A percentile compares a stretch with the other conserved stretches of the same genome.
phyloP scores from a whole-genome alignment of 2,797 vertebrate species.

The Gymnothorax reevesii region DNA sequence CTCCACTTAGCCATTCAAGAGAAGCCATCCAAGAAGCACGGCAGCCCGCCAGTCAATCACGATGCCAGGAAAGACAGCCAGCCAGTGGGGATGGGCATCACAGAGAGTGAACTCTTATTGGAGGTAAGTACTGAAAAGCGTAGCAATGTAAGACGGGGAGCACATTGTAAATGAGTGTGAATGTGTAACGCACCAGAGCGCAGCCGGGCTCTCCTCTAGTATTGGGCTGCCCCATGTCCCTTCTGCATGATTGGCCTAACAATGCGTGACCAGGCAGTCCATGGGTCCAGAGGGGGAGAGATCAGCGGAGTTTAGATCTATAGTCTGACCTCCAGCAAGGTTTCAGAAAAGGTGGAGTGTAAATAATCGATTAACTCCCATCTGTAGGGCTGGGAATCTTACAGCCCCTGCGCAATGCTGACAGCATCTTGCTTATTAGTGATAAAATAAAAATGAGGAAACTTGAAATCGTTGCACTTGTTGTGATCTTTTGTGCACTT shows the following conservation, averaged over 20 bases:
- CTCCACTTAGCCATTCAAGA: slow-evolving; percentile 76
- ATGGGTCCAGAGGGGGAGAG: slow-evolving; percentile 4
- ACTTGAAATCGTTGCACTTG: neutral
- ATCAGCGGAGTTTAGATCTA: neutral
- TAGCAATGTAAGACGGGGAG: neutral
- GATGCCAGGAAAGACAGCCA: slow-evolving; percentile 56
- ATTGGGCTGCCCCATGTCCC: neutral
- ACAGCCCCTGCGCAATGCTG: neutral
- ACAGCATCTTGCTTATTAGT: neutral
- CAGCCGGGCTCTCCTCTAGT: neutral
- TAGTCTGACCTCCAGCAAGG: neutral
- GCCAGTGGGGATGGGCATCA: slow-evolving; percentile 54
- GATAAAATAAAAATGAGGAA: neutral
- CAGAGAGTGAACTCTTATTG: slow-evolving; percentile 78
- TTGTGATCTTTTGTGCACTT: too few relatives aligned
- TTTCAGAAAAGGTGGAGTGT: slow-evolving; percentile 14
- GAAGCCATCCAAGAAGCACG: slow-evolving; percentile 62
- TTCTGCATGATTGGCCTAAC: neutral
- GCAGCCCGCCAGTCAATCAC: slow-evolving; percentile 44
- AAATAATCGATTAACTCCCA: slow-evolving; percentile 18
- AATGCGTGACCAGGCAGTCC: slow-evolving; percentile 11
- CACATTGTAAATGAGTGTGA: neutral
- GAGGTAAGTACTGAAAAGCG: slow-evolving; percentile 70
- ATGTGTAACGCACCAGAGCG: neutral
- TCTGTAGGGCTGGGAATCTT: neutral